These are phyloP conservation scores for Mesorhabditis spiculigera DNA, from an alignment of 2,888 invertebrate species.

Conservation along the genomic window DNA sequence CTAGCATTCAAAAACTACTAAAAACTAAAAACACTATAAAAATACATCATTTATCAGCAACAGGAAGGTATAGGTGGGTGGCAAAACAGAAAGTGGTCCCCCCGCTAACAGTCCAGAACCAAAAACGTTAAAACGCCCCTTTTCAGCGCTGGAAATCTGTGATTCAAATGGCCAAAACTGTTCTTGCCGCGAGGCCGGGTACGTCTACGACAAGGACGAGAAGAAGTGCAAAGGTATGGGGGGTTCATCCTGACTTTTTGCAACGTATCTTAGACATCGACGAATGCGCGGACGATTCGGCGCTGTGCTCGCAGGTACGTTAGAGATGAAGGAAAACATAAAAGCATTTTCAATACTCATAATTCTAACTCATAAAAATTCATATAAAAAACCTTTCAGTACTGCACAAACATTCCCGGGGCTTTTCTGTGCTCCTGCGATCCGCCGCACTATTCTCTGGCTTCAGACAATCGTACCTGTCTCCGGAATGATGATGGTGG, in stretches of 20 bases:
- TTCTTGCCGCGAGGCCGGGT: slow-evolving; percentile 36
- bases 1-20: too few species aligned
- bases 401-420: slow-evolving; percentile 90
- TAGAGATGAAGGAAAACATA: neutral
- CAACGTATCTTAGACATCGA: slow-evolving; percentile 71
- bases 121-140: too few species aligned
- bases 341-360: neutral
- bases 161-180: slow-evolving; percentile 33
- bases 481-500: slow-evolving; percentile 72
- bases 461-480: slow-evolving; percentile 78
- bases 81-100: too few species aligned
- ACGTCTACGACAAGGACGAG: slow-evolving; percentile 30
- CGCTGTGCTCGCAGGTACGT: slow-evolving; percentile 63
- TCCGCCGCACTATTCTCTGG: slow-evolving; percentile 79
- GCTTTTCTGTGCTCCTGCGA: slow-evolving; percentile 91
- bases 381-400: slow-evolving; percentile 71
- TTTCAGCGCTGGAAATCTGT: slow-evolving; percentile 33
- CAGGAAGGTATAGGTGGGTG: too few species aligned
- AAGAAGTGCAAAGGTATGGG: slow-evolving; percentile 38
- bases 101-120: too few species aligned
- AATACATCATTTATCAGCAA: too few species aligned
- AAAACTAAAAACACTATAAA: too few species aligned
- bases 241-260: neutral
- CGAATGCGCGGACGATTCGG: slow-evolving; percentile 80
- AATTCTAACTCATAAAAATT: slow-evolving; percentile 7